phyloP scores from a whole-genome alignment of 2,797 vertebrate genomes.

The Tragelaphus oryx region DNA sequence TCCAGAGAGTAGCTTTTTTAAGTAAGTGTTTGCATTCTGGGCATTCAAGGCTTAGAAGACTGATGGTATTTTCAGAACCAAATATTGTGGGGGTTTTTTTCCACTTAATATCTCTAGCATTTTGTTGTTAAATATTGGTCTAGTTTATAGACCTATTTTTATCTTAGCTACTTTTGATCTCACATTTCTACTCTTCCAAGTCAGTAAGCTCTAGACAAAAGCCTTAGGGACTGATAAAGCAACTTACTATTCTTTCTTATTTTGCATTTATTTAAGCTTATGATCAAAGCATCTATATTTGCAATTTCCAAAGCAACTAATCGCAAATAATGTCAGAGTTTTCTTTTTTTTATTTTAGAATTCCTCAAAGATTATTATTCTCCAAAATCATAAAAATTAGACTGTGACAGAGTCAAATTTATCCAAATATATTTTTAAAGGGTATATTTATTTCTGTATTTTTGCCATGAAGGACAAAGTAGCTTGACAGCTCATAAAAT shows the following conservation, averaged over 20 bases:
- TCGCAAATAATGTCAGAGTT: not conserved
- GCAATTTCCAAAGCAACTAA: not conserved
- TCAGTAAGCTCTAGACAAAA: constrained; percentile 4
- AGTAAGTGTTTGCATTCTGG: not conserved
- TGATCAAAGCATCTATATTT: not conserved
- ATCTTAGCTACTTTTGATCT: not conserved
- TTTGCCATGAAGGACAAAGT: not conserved
- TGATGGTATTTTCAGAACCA: not conserved
- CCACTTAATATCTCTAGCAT: not conserved
- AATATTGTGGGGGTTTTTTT: not conserved
- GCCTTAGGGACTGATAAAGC: not conserved
- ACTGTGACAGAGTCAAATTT: not conserved
- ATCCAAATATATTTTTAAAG: not conserved
- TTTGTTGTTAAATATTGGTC: not conserved
- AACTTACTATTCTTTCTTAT: not conserved
- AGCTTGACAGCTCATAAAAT: not conserved
- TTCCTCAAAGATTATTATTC: not conserved
- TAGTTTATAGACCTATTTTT: not conserved
- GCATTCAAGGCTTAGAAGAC: not conserved
- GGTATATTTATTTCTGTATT: not conserved
- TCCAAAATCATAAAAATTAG: not conserved
- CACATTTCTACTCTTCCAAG: not conserved
- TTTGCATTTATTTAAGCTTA: not conserved
- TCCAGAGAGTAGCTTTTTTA: not conserved
- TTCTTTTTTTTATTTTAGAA: not conserved